A percentile compares a stretch with the other conserved stretches of the same genome.
phyloP scores from a whole-genome alignment of 2,888 invertebrate species.

The Lasius fuliginosus region DNA sequence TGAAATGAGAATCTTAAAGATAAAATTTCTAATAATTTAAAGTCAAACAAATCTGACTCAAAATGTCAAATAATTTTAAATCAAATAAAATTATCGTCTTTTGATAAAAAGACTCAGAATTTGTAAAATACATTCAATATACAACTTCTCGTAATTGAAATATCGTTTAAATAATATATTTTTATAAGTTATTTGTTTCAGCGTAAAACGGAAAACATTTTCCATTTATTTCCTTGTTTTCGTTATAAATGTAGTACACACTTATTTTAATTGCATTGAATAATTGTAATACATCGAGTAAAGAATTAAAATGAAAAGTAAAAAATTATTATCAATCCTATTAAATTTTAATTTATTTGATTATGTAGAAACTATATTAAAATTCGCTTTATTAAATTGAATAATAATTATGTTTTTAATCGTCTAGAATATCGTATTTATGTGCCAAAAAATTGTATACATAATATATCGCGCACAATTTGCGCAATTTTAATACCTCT shows the following conservation, averaged over 20 bases:
- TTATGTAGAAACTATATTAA: neutral
- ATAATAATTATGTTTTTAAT: neutral
- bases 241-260: neutral
- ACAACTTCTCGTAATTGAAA: neutral
- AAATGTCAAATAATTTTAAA: neutral
- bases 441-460: too few relatives aligned
- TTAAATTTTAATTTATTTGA: neutral
- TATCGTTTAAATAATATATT: too few relatives aligned
- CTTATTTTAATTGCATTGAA: neutral
- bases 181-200: constrained; percentile 3
- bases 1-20: neutral
- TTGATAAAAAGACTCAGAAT: neutral
- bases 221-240: neutral
- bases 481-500: neutral
- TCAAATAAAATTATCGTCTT: neutral
- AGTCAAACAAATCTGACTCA: neutral
- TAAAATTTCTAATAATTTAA: neutral
- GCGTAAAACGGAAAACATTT: constrained; percentile 8
- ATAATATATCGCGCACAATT: neutral
- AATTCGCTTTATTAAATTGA: neutral
- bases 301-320: neutral
- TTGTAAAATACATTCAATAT: neutral
- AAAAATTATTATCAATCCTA: neutral
- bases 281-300: neutral
- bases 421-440: neutral